Evolutionary conservation across 2,797 vertebrate species (phyloP).

Genomic region (Cryptoprocta ferox): DNA sequence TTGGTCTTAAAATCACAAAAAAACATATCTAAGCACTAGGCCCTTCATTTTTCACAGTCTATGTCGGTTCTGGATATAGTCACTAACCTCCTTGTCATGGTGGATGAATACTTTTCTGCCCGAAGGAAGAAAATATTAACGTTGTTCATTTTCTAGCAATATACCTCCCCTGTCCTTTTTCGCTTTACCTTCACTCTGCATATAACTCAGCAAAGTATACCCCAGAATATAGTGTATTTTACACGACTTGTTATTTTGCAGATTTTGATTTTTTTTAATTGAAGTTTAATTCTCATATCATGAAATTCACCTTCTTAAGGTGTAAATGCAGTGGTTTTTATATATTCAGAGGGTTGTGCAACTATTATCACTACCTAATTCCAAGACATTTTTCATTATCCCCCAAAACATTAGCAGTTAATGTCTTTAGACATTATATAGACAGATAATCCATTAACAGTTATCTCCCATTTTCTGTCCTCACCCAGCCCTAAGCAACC

Average conservation of each 20-base stretch:
- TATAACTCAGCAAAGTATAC: not conserved
- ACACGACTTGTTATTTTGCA: not conserved
- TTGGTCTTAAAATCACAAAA: conserved; percentile 39
- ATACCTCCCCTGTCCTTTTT: not conserved
- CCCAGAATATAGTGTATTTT: not conserved
- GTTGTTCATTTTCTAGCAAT: conserved; percentile 21
- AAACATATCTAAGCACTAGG: not conserved
- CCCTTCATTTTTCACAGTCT: conserved; percentile 44
- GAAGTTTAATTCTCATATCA: not conserved
- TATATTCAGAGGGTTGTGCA: not conserved
- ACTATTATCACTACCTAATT: not conserved
- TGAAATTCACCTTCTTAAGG: not conserved
- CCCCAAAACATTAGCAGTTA: not conserved
- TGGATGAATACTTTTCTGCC: not conserved
- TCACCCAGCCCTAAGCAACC: not conserved
- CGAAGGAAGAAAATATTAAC: not conserved
- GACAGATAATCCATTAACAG: not conserved
- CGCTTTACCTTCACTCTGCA: not conserved
- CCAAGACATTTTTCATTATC: not conserved
- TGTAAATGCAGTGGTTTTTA: not conserved
- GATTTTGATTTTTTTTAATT: not conserved
- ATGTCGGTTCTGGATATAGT: conserved; percentile 13
- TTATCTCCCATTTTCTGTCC: not conserved
- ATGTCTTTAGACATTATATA: too few species aligned
- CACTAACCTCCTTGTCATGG: not conserved